phyloP scores from a whole-genome alignment of 2,113 vertebrate species.

The Zosterops lateralis region DNA sequence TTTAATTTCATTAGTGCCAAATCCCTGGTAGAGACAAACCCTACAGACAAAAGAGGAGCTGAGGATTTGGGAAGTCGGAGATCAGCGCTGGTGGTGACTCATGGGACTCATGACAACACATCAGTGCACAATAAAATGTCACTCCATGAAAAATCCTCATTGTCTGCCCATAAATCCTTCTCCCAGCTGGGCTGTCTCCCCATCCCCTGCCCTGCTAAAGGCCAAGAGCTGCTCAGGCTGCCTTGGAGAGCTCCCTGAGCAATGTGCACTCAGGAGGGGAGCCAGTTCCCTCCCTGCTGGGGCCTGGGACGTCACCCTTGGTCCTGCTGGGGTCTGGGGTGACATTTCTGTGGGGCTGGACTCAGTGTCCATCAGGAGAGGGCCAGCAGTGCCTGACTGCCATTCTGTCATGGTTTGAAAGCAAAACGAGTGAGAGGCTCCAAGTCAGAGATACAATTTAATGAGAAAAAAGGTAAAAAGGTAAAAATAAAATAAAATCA shows the following conservation, averaged over 20 bases:
- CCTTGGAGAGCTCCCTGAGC: neutral
- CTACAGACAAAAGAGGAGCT: neutral
- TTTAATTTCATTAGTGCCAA: conserved; percentile 18
- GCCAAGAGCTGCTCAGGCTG: neutral
- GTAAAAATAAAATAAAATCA: no score
- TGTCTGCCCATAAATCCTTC: conserved; percentile 20
- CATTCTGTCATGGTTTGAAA: no score
- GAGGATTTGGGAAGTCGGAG: neutral
- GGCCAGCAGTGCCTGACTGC: no score
- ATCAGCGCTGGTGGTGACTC: neutral
- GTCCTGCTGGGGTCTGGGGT: neutral
- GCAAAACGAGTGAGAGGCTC: no score
- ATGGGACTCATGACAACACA: neutral
- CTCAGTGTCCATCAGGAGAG: no score
- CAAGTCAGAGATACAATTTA: no score
- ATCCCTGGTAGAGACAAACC: neutral
- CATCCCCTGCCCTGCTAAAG: neutral
- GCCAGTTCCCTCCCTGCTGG: neutral
- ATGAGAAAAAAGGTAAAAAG: no score
- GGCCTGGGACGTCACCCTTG: neutral
- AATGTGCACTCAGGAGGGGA: neutral
- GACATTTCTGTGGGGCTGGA: no score
- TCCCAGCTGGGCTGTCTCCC: neutral
- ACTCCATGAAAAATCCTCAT: conserved; percentile 40
- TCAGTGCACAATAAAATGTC: conserved; percentile 22